Evolutionary conservation across 2,797 vertebrate genomes (phyloP).

Genomic region (Dicrostonyx torquatus): DNA sequence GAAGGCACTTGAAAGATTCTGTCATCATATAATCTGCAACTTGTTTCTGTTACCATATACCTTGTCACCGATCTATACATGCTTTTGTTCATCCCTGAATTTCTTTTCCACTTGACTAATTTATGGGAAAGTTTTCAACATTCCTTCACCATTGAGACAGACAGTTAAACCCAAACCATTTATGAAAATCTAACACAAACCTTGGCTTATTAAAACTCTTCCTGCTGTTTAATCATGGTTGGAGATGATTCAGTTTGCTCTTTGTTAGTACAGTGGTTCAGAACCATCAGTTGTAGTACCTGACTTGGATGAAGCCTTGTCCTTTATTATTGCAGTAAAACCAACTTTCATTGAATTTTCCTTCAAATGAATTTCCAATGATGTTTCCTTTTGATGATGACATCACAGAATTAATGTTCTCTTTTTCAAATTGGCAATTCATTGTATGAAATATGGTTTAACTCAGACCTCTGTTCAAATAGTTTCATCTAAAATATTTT

Average conservation of each 20-base stretch:
- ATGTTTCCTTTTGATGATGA: slow-evolving; percentile 78
- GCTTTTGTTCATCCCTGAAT: background rate
- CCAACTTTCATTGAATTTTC: background rate
- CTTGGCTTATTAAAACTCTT: slow-evolving; percentile 78
- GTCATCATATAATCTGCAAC: background rate
- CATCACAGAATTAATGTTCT: slow-evolving; percentile 80
- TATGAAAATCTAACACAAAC: slow-evolving; percentile 77
- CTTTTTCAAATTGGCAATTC: slow-evolving; percentile 73
- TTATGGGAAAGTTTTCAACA: slow-evolving; percentile 17
- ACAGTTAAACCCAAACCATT: slow-evolving; percentile 75
- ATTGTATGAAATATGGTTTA: slow-evolving; percentile 72
- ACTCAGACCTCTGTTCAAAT: slow-evolving; percentile 52
- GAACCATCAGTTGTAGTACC: slow-evolving; percentile 39
- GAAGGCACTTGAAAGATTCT: background rate
- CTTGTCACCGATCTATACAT: background rate
- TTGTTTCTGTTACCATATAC: background rate
- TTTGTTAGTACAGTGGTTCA: slow-evolving; percentile 66
- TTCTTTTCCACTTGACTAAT: background rate
- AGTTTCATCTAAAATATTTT: slow-evolving; percentile 42
- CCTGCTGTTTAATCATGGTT: slow-evolving; percentile 76
- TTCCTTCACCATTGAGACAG: slow-evolving; percentile 68
- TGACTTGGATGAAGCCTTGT: slow-evolving; percentile 69
- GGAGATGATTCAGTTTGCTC: slow-evolving; percentile 77
- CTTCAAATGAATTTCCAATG: background rate
- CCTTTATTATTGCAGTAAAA: slow-evolving; percentile 64